Conservation (phyloP, 2,888 invertebrate species). For the Caradrina kadenii region DNA sequence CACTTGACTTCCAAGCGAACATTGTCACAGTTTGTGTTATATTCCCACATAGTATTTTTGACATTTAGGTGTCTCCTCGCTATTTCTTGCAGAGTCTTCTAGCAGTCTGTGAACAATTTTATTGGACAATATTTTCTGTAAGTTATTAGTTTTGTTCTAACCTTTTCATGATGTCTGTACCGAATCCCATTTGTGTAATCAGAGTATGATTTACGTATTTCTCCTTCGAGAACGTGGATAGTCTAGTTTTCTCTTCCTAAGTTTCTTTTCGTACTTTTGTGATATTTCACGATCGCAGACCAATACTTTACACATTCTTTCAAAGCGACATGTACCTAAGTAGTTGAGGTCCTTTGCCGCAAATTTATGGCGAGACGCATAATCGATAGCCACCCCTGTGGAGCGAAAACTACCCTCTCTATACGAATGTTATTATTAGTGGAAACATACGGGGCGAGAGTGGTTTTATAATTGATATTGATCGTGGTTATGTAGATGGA, state of each 20-base stretch:
- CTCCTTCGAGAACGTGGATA: not conserved
- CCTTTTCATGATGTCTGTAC: not conserved
- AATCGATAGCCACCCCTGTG: constrained; percentile 49
- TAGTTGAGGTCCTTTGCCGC: constrained; percentile 14
- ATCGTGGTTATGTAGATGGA: constrained; percentile 12
- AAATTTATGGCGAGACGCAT: constrained; percentile 48
- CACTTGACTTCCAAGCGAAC: too few relatives aligned
- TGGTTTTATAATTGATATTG: constrained; percentile 55
- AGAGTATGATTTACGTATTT: not conserved
- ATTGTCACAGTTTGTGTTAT: too few relatives aligned
- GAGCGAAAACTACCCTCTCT: constrained; percentile 43
- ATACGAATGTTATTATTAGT: constrained; percentile 40
- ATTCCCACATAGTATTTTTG: too few relatives aligned
- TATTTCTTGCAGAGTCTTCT: too few relatives aligned
- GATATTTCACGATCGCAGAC: not conserved
- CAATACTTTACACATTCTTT: constrained; percentile 30
- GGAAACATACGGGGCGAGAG: constrained; percentile 30
- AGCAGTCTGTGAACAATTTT: not conserved
- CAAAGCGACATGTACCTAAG: constrained; percentile 27
- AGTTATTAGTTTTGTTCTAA: not conserved
- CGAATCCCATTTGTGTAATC: not conserved
- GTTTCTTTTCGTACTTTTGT: not conserved
- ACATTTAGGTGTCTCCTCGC: too few relatives aligned
- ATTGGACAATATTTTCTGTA: not conserved
- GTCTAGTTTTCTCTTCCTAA: not conserved